phyloP scores from a whole-genome alignment of 2,113 vertebrate genomes.

The Pachycephala philippinensis region DNA sequence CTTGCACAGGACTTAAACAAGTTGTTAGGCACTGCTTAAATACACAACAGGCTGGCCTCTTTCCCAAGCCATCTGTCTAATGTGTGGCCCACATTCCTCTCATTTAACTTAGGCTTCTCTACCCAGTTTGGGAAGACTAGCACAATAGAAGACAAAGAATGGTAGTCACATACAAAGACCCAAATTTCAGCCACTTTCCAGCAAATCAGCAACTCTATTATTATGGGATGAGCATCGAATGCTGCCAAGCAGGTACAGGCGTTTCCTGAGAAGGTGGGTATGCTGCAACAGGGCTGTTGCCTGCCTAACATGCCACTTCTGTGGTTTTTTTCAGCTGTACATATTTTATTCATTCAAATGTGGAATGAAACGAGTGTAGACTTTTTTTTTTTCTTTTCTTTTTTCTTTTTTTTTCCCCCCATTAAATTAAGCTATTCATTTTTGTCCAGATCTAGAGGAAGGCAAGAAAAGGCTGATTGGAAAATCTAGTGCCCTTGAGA shows the following conservation, averaged over 20 bases:
- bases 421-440: background rate
- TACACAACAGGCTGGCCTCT: background rate
- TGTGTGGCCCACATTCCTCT: background rate
- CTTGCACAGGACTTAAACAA: background rate
- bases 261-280: background rate
- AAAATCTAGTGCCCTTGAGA: conserved; percentile 24
- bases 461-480: background rate
- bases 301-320: fast-evolving
- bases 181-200: background rate
- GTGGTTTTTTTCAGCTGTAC: fast-evolving
- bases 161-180: background rate
- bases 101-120: background rate
- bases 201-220: background rate
- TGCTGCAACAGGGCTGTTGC: background rate
- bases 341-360: background rate
- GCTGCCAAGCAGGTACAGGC: background rate
- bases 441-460: background rate
- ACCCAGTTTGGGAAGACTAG: background rate
- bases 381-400: background rate
- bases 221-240: background rate
- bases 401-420: background rate
- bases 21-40: background rate
- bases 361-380: background rate
- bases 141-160: background rate
- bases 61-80: background rate